These are phyloP conservation scores for Agrotis segetum DNA, from an alignment of 2,888 invertebrate genomes.

Conservation along the genomic window DNA sequence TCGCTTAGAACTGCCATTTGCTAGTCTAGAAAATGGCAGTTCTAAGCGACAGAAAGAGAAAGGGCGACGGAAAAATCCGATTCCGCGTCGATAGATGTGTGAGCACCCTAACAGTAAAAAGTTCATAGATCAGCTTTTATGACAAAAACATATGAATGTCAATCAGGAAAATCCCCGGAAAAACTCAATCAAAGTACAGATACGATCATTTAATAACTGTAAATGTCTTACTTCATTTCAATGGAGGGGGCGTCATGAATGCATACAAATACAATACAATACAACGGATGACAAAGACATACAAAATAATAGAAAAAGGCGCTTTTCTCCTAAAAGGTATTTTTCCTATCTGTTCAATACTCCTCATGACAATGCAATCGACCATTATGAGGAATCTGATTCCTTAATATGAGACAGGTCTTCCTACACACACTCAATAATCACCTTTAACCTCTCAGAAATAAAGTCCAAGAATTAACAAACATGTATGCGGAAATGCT, in stretches of 20 bases:
- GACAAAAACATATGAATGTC: neutral
- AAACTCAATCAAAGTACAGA: conserved; percentile 31
- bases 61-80: no score
- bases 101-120: no score
- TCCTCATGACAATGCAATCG: conserved; percentile 79
- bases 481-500: conserved; percentile 4
- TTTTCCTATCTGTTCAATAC: conserved; percentile 65
- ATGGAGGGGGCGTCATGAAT: conserved; percentile 54
- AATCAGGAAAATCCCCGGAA: conserved; percentile 16
- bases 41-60: no score
- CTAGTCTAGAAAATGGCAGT: no score
- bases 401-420: conserved; percentile 82
- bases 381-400: conserved; percentile 84
- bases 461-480: conserved; percentile 52
- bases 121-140: neutral
- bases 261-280: conserved; percentile 50
- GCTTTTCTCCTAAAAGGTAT: conserved; percentile 80
- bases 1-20: no score
- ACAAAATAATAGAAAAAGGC: conserved; percentile 61
- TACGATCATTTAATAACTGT: conserved; percentile 22
- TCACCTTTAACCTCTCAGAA: conserved; percentile 49
- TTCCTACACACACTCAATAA: conserved; percentile 66
- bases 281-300: conserved; percentile 56
- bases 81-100: no score
- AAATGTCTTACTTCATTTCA: conserved; percentile 43